phyloP scores from a whole-genome alignment of 2,888 invertebrate species.

The Mayetiola destructor region DNA sequence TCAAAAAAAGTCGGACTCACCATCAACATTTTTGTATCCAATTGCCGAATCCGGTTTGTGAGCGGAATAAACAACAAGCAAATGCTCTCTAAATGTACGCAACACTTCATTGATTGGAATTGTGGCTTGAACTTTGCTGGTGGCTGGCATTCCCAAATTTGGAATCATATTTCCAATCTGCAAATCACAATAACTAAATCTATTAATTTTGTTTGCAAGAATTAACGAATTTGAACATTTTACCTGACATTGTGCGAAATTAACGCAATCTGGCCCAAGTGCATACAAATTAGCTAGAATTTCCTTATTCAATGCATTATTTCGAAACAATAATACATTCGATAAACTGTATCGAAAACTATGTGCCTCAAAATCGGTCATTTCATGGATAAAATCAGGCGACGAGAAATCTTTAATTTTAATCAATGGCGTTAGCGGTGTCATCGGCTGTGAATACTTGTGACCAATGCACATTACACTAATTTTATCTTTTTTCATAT shows the following conservation, averaged over 20 bases:
- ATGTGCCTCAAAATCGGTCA: neutral
- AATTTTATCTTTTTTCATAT: slow-evolving; percentile 26
- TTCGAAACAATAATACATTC: slow-evolving; percentile 31
- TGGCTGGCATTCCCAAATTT: slow-evolving; percentile 29
- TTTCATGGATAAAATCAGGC: neutral
- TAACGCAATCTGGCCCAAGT: slow-evolving; percentile 33
- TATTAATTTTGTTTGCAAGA: neutral
- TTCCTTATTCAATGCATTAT: slow-evolving; percentile 24
- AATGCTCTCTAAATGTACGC: slow-evolving; percentile 43
- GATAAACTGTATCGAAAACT: neutral
- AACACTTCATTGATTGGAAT: slow-evolving; percentile 29
- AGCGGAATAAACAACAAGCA: slow-evolving; percentile 47
- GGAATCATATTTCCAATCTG: slow-evolving; percentile 29
- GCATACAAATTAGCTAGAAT: slow-evolving; percentile 29
- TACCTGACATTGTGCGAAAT: slow-evolving; percentile 31
- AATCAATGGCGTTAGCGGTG: neutral
- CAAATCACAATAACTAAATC: neutral
- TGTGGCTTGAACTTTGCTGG: slow-evolving; percentile 24
- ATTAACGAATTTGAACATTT: neutral
- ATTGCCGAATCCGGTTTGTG: slow-evolving; percentile 43
- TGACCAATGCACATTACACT: slow-evolving; percentile 29
- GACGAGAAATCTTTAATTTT: neutral
- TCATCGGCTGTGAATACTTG: neutral
- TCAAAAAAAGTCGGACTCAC: neutral
- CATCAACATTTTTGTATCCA: slow-evolving; percentile 23